Evolutionary conservation across 2,797 vertebrate species (phyloP).

Genomic region (Amniataba percoides): DNA sequence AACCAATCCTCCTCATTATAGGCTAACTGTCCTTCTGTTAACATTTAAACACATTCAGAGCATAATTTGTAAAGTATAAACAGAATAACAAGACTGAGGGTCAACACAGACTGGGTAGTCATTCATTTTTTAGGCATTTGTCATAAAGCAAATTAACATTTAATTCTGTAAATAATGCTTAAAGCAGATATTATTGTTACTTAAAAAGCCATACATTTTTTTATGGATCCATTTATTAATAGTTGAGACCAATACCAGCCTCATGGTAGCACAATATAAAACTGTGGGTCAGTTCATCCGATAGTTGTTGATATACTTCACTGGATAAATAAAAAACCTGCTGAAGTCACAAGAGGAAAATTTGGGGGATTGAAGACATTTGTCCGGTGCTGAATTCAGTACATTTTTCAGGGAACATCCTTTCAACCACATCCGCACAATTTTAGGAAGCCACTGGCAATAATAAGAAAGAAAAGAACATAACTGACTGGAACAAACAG

Average conservation of each 20-base stretch:
- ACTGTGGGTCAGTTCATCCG: background rate
- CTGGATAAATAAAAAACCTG: background rate
- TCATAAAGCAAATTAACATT: background rate
- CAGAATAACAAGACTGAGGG: background rate
- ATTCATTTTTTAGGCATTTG: background rate
- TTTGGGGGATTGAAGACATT: background rate
- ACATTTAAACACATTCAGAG: background rate
- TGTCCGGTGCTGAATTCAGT: background rate
- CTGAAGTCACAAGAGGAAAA: background rate
- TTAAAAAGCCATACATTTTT: background rate
- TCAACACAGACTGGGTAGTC: no score
- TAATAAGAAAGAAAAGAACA: background rate
- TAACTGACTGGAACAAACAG: constrained; percentile 15
- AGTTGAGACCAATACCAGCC: background rate
- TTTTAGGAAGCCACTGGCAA: background rate
- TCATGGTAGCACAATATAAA: background rate
- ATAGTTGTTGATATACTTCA: background rate
- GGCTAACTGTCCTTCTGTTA: background rate
- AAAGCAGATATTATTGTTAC: background rate
- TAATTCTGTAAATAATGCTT: no score
- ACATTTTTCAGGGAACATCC: background rate
- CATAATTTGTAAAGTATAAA: no score
- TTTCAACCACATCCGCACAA: background rate
- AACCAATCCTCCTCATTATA: no score
- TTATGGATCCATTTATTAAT: background rate